phyloP scores from a whole-genome alignment of 2,888 invertebrate genomes.

The Oxyteleia sp. region DNA sequence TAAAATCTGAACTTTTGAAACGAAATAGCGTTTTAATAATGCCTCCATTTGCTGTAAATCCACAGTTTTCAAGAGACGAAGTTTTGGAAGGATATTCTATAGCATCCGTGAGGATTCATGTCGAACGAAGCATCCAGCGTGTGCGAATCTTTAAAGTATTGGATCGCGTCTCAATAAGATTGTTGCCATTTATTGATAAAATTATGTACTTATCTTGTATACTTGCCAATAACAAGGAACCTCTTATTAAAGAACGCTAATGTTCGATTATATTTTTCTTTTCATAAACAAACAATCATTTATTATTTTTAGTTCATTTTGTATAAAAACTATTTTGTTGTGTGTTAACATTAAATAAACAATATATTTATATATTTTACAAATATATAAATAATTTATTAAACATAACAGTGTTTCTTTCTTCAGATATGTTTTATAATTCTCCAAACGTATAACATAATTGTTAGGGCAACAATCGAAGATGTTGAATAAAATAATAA shows the following conservation, averaged over 20 bases:
- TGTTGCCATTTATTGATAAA: slow-evolving; percentile 39
- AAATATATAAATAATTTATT: background rate
- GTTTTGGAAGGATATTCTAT: slow-evolving; percentile 67
- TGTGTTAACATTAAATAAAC: no score
- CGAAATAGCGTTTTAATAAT: slow-evolving; percentile 70
- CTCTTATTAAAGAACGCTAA: slow-evolving; percentile 7
- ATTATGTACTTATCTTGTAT: slow-evolving; percentile 37
- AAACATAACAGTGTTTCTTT: background rate
- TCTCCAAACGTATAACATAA: background rate
- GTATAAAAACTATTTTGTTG: background rate
- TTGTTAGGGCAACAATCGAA: background rate
- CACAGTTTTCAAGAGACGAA: slow-evolving; percentile 65
- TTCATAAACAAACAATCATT: background rate
- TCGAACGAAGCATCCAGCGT: slow-evolving; percentile 44
- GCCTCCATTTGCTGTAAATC: slow-evolving; percentile 67
- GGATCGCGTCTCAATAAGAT: slow-evolving; percentile 17
- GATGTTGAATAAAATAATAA: slow-evolving; percentile 2
- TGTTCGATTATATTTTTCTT: background rate
- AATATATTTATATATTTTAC: no score
- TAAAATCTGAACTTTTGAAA: slow-evolving; percentile 26
- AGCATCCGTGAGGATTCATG: slow-evolving; percentile 64
- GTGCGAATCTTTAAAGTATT: slow-evolving; percentile 64
- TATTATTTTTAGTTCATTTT: slow-evolving; percentile 39
- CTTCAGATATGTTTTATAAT: background rate
- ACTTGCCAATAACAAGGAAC: slow-evolving; percentile 54